These are phyloP conservation scores for Xylocopa sonorina DNA, from an alignment of 1,140 invertebrate genomes.

Conservation along the genomic window DNA sequence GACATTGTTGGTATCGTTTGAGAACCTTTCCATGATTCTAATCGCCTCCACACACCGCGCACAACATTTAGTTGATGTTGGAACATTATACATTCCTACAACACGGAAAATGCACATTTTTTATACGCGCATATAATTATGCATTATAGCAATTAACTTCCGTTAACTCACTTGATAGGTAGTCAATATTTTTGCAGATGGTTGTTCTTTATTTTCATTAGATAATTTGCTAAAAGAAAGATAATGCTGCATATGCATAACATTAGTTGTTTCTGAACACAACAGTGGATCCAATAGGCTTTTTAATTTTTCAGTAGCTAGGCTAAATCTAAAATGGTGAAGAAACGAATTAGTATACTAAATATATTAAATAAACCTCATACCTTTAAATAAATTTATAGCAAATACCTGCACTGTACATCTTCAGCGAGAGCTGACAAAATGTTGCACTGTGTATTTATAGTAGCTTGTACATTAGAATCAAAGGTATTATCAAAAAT, in stretches of 20 bases:
- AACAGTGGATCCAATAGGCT: conserved; percentile 89
- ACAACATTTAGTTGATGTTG: conserved; percentile 92
- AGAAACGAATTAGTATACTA: background rate
- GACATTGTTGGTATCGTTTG: conserved; percentile 78
- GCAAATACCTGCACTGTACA: conserved; percentile 87
- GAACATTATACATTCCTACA: conserved; percentile 88
- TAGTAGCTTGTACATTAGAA: conserved; percentile 77
- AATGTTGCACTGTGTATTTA: conserved; percentile 83
- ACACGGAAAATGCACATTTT: conserved; percentile 49
- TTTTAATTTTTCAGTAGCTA: conserved; percentile 91
- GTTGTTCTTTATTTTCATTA: conserved; percentile 84
- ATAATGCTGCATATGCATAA: conserved; percentile 91
- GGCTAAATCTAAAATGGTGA: conserved; percentile 84
- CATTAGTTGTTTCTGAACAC: conserved; percentile 89
- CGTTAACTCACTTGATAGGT: conserved; percentile 87
- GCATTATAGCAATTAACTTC: conserved; percentile 16
- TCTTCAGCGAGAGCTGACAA: conserved; percentile 87
- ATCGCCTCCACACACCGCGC: conserved; percentile 86
- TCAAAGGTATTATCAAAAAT: conserved; percentile 72
- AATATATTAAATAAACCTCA: background rate
- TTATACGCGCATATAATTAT: background rate
- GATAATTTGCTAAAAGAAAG: conserved; percentile 83
- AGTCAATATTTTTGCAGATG: conserved; percentile 86
- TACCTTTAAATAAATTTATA: background rate
- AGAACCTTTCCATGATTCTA: conserved; percentile 83